Conservation (phyloP, 2,113 vertebrate genomes). For the Pteropus alecto region DNA sequence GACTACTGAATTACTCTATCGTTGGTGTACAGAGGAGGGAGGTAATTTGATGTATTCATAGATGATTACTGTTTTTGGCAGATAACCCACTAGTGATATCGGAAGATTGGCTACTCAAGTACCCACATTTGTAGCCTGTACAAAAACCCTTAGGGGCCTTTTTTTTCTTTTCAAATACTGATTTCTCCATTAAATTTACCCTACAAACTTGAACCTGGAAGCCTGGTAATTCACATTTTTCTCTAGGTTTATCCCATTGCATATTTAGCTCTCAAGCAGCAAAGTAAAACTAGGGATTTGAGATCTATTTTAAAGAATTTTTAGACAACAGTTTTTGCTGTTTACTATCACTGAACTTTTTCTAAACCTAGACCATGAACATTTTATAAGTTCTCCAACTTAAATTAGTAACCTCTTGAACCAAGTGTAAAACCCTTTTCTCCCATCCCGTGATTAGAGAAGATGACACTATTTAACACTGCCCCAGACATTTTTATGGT, state of each 20-base stretch:
- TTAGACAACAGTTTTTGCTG: background rate
- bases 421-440: background rate
- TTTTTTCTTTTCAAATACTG: background rate
- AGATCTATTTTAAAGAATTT: background rate
- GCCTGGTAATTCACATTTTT: background rate
- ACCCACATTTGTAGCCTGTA: background rate
- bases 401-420: background rate
- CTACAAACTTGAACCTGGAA: background rate
- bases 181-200: background rate
- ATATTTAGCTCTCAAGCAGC: background rate
- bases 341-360: background rate
- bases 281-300: background rate
- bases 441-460: background rate
- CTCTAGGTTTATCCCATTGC: background rate
- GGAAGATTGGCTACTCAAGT: background rate
- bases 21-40: background rate
- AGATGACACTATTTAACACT: background rate
- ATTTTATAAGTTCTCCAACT: background rate
- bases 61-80: slow-evolving; percentile 21
- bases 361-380: background rate
- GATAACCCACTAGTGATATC: background rate
- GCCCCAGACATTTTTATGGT: background rate
- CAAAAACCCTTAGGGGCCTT: background rate
- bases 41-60: slow-evolving; percentile 5
- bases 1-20: background rate